phyloP scores from a whole-genome alignment of 37 sponge, comb jelly and placozoan genomes.

The Chondrosia reniformis region DNA sequence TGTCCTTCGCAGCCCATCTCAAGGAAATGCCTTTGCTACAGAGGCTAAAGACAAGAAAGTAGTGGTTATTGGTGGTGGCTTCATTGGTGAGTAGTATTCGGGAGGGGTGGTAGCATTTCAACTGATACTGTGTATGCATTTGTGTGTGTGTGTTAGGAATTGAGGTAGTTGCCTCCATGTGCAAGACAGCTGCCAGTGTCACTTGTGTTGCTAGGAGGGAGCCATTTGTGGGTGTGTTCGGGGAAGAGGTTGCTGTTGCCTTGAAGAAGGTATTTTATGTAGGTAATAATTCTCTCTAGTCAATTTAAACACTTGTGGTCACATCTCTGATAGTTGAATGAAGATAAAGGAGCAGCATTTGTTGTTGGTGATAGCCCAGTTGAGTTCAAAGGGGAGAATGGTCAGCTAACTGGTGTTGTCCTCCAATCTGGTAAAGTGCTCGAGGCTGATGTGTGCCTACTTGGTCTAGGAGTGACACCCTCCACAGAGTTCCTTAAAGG shows the following conservation, averaged over 20 bases:
- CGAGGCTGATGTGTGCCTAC: slow-evolving; percentile 64
- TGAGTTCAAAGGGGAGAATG: slow-evolving; percentile 68
- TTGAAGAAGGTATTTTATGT: slow-evolving; percentile 47
- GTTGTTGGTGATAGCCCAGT: slow-evolving; percentile 55
- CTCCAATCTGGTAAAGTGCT: slow-evolving; percentile 64
- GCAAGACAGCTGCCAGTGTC: slow-evolving; percentile 66
- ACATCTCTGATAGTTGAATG: slow-evolving; percentile 55
- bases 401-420: slow-evolving; percentile 64
- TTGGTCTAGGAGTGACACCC: slow-evolving; percentile 80
- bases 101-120: not conserved
- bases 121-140: not conserved
- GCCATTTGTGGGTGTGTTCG: slow-evolving; percentile 78
- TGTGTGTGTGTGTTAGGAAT: slow-evolving; percentile 49
- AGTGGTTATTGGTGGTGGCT: slow-evolving; percentile 85
- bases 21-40: slow-evolving; percentile 57
- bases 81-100: slow-evolving; percentile 85
- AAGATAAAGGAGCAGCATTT: slow-evolving; percentile 81
- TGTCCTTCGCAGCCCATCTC: slow-evolving; percentile 57
- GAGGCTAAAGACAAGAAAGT: slow-evolving; percentile 66
- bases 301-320: slow-evolving; percentile 9
- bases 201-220: slow-evolving; percentile 58
- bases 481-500: slow-evolving; percentile 78
- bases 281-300: not conserved
- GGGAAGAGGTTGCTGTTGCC: slow-evolving; percentile 51
- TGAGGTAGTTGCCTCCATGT: slow-evolving; percentile 75